These are phyloP conservation scores for Cosmopolites sordidus DNA, from an alignment of 2,888 invertebrate genomes.

Conservation along the genomic window DNA sequence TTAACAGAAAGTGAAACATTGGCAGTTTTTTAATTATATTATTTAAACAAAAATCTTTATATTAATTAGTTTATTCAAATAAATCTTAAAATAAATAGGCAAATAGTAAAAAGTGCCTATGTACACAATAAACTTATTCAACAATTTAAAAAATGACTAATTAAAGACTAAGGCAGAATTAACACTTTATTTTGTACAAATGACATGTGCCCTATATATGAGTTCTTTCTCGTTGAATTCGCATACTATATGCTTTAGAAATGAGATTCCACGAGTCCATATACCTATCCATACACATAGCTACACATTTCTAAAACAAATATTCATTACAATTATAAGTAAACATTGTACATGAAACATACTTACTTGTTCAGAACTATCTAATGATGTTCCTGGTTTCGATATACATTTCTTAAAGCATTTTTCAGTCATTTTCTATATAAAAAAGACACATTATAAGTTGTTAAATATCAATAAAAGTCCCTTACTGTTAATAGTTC, in stretches of 20 bases:
- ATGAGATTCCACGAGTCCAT: conserved; percentile 96
- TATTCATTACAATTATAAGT: background rate
- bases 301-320: conserved; percentile 86
- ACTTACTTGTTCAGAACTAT: conserved; percentile 76
- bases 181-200: conserved; percentile 8
- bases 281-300: conserved; percentile 98
- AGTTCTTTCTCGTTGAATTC: conserved; percentile 27
- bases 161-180: conserved; percentile 15
- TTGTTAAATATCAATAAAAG: background rate
- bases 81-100: conserved; percentile 15
- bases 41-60: no score
- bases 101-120: conserved; percentile 27
- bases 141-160: conserved; percentile 12
- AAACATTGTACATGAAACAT: background rate
- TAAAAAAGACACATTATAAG: conserved; percentile 32
- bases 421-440: conserved; percentile 93
- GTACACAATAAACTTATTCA: conserved; percentile 11
- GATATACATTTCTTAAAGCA: conserved; percentile 92
- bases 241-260: conserved; percentile 73
- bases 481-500: conserved; percentile 74
- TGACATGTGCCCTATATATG: conserved; percentile 20
- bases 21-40: no score
- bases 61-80: no score
- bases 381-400: conserved; percentile 86
- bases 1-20: no score